phyloP scores from a whole-genome alignment of 2,113 vertebrate species.

The Paedocypris sp. region DNA sequence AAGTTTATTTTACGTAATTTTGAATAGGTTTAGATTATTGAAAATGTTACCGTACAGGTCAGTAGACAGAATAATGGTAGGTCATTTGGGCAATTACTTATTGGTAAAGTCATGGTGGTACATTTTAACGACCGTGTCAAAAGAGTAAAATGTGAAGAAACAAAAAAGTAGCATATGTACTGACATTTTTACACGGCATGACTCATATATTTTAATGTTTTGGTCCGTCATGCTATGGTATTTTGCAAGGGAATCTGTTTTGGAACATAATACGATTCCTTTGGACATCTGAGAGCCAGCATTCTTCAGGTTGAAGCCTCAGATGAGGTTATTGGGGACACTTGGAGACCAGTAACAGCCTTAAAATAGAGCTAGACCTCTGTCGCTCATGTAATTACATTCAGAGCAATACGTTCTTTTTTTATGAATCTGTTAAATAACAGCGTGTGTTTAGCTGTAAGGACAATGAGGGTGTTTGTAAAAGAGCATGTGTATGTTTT shows the following conservation, averaged over 20 bases:
- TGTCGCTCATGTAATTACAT: slow-evolving; percentile 1
- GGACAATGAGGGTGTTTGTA: too few species aligned
- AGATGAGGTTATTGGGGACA: background rate
- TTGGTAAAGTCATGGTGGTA: too few species aligned
- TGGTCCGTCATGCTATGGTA: background rate
- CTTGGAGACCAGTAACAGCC: background rate
- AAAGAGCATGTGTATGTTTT: slow-evolving; percentile 5
- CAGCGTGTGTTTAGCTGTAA: too few species aligned
- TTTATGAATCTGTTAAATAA: background rate
- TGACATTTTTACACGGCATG: too few species aligned
- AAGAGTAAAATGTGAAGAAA: too few species aligned
- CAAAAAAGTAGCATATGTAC: too few species aligned
- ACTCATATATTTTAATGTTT: slow-evolving; percentile 21
- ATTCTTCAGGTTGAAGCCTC: slow-evolving; percentile 7
- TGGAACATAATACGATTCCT: background rate
- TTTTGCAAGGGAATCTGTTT: background rate
- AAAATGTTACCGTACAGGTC: too few species aligned
- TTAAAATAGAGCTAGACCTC: slow-evolving; percentile 25
- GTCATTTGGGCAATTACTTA: too few species aligned
- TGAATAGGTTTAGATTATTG: too few species aligned
- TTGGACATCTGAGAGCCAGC: background rate
- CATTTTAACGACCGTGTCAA: too few species aligned
- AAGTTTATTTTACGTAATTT: too few species aligned
- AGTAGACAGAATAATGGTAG: too few species aligned
- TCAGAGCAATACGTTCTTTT: slow-evolving; percentile 3